Conservation (phyloP, 2,113 vertebrate species). For the Melanotaenia duboulayi region DNA sequence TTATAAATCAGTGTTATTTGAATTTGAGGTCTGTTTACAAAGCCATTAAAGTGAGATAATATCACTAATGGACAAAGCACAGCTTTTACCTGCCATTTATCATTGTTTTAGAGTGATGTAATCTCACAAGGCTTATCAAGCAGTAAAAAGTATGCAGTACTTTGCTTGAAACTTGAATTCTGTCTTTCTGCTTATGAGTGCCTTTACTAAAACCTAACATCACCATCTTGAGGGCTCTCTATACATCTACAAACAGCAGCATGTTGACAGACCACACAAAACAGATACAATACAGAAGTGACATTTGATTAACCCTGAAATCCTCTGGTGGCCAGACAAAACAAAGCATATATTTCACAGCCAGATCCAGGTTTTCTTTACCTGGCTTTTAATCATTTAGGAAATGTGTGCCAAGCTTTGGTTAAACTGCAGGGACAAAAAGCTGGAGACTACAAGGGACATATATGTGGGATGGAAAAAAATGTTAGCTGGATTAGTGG, state of each 20-base stretch:
- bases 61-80: not conserved
- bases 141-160: not conserved
- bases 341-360: conserved; percentile 49
- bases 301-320: conserved; percentile 32
- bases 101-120: not conserved
- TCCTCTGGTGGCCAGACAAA: conserved; percentile 38
- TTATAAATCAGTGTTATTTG: conserved; percentile 3
- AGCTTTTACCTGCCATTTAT: not conserved
- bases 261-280: not conserved
- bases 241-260: not conserved
- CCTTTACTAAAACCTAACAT: not conserved
- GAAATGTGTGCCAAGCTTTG: conserved; percentile 23
- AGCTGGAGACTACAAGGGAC: not conserved
- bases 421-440: not conserved
- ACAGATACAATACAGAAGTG: conserved; percentile 7
- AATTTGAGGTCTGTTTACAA: not conserved
- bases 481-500: not conserved
- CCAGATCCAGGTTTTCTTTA: conserved; percentile 18
- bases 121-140: not conserved
- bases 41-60: not conserved
- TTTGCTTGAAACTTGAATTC: not conserved
- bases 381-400: conserved; percentile 19
- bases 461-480: not conserved
- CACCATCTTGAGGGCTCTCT: not conserved
- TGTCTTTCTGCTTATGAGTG: too few relatives aligned